Percentiles rank a stretch among this genome's conserved stretches.
Evolutionary conservation across 2,113 vertebrate species (phyloP).

Genomic region (Cygnus buccinator): DNA sequence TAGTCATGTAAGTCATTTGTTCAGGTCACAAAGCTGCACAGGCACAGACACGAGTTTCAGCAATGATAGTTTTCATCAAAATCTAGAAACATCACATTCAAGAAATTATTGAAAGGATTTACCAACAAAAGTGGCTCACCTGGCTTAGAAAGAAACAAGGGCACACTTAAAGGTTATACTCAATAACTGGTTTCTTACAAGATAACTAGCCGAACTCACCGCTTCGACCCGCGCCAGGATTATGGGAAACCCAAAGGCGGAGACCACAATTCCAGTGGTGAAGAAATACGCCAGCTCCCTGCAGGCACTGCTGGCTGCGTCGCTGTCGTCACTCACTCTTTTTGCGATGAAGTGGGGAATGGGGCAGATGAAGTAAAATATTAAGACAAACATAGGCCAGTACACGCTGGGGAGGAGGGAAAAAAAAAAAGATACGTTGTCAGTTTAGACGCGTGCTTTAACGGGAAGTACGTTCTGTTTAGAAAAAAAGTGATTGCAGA

Average conservation of each 20-base stretch:
- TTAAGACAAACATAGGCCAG: constrained; percentile 94
- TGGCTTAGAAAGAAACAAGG: background rate
- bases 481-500: background rate
- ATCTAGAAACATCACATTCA: background rate
- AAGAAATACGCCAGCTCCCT: constrained; percentile 92
- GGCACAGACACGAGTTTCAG: background rate
- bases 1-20: background rate
- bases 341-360: constrained; percentile 91
- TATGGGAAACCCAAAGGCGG: constrained; percentile 90
- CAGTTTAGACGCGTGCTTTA: rapidly evolving
- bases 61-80: background rate
- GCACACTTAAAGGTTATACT: rapidly evolving
- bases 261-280: constrained; percentile 95
- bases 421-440: background rate
- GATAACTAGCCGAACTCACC: constrained; percentile 72
- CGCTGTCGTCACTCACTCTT: constrained; percentile 85
- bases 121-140: background rate
- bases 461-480: background rate
- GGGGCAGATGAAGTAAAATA: constrained; percentile 91
- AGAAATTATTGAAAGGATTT: background rate
- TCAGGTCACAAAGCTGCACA: background rate
- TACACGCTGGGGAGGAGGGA: constrained; percentile 82
- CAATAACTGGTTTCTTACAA: background rate
- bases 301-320: constrained; percentile 90
- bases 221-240: constrained; percentile 84